Evolutionary conservation across 1,140 invertebrate species (phyloP).

Genomic region (Diachasmimorpha longicaudata): DNA sequence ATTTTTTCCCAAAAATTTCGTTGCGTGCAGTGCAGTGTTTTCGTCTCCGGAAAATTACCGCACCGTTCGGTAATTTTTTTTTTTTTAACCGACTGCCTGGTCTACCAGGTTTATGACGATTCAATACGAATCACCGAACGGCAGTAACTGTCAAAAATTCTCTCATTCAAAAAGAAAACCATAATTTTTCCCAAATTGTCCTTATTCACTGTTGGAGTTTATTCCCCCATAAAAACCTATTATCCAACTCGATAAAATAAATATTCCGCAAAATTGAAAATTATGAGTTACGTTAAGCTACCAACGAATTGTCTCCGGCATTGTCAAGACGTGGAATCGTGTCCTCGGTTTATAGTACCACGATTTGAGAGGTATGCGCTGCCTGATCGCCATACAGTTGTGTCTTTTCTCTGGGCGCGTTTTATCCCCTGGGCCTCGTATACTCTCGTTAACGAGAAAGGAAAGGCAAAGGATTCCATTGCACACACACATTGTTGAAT

Average conservation of each 20-base stretch:
- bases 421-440: slow-evolving; percentile 12
- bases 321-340: neutral
- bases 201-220: too few species aligned
- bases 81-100: too few species aligned
- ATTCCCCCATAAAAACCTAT: too few species aligned
- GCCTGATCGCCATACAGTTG: neutral
- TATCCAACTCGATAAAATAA: neutral
- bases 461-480: slow-evolving; percentile 13
- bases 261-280: slow-evolving; percentile 6
- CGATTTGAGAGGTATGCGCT: slow-evolving; percentile 7
- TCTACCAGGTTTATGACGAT: too few species aligned
- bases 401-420: slow-evolving; percentile 3
- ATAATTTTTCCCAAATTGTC: too few species aligned
- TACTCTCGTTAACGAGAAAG: slow-evolving; percentile 16
- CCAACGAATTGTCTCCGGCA: neutral
- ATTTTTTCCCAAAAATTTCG: too few species aligned
- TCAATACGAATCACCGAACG: neutral
- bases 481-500: slow-evolving; percentile 7
- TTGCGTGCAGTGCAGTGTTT: too few species aligned
- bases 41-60: too few species aligned
- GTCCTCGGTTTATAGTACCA: neutral
- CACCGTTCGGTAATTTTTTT: too few species aligned
- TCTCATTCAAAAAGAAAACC: too few species aligned
- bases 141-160: too few species aligned
- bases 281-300: neutral